Evolutionary conservation across 2,113 vertebrate species (phyloP).

Genomic region (Ancistrus triradiatus): DNA sequence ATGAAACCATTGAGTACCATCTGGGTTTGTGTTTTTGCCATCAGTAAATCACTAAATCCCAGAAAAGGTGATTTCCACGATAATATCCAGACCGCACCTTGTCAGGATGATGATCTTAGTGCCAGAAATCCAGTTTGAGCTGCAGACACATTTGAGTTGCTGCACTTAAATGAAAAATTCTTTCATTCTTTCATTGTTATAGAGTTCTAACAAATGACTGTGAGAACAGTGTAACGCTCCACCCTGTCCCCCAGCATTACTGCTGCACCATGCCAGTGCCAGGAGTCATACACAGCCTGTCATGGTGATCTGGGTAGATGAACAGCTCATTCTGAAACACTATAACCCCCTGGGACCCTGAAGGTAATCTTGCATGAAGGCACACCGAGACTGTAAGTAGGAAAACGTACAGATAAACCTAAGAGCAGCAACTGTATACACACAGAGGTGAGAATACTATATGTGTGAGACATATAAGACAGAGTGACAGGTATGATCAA

Average conservation of each 20-base stretch:
- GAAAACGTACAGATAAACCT: neutral
- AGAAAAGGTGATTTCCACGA: neutral
- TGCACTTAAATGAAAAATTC: neutral
- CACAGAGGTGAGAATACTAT: neutral
- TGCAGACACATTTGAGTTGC: neutral
- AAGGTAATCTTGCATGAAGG: conserved; percentile 70
- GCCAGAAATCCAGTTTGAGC: neutral
- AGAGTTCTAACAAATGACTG: neutral
- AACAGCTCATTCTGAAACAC: conserved; percentile 70
- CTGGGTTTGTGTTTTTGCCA: neutral
- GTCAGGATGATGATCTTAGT: neutral
- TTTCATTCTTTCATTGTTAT: neutral
- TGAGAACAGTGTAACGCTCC: neutral
- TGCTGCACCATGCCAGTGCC: neutral
- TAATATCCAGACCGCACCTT: neutral
- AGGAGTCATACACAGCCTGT: conserved; percentile 58
- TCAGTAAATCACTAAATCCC: too few relatives aligned
- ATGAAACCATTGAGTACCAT: neutral
- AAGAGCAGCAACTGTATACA: conserved; percentile 11
- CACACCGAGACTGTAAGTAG: conserved; percentile 53
- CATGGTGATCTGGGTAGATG: conserved; percentile 63
- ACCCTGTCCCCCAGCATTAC: neutral
- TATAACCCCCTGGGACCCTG: conserved; percentile 59
- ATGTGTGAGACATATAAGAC: neutral
- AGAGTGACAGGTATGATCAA: too few relatives aligned